These are phyloP conservation scores for Batillaria attramentaria DNA, from an alignment of 1,140 invertebrate genomes.

Conservation along the genomic window DNA sequence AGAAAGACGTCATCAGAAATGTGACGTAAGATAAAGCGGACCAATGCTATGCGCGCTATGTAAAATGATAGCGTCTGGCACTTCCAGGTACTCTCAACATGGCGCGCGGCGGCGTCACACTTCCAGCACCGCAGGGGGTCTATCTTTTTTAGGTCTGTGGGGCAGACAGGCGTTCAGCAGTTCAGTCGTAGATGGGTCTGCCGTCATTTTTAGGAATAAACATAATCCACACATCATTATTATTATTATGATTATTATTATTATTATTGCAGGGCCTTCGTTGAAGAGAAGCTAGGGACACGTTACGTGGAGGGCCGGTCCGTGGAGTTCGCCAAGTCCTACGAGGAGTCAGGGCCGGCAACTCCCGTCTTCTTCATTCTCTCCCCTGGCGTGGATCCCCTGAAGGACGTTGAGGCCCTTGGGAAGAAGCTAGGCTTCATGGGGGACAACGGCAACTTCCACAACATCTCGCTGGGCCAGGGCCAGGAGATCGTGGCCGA, in stretches of 20 bases:
- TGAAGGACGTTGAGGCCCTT: slow-evolving; percentile 94
- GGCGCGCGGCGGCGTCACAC: too few species aligned
- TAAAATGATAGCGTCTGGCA: too few species aligned
- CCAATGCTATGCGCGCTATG: too few species aligned
- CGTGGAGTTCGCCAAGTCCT: slow-evolving; percentile 93
- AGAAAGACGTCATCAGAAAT: too few species aligned
- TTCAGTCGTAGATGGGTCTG: not conserved
- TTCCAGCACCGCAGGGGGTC: too few species aligned
- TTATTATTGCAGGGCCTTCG: slow-evolving; percentile 81
- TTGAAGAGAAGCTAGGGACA: slow-evolving; percentile 93
- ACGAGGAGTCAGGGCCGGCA: slow-evolving; percentile 91
- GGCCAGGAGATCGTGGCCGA: slow-evolving; percentile 96
- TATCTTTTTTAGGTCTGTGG: too few species aligned
- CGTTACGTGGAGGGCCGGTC: slow-evolving; percentile 91
- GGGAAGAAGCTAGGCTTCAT: slow-evolving; percentile 89
- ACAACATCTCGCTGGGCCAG: slow-evolving; percentile 97
- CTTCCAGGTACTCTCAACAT: too few species aligned
- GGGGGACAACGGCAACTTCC: slow-evolving; percentile 87
- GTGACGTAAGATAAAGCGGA: too few species aligned
- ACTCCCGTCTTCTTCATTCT: slow-evolving; percentile 97
- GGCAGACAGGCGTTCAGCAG: too few species aligned
- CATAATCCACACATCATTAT: not conserved
- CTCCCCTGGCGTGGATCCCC: slow-evolving; percentile 95
- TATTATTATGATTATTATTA: slow-evolving; percentile 11
- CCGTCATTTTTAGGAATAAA: not conserved